Percentiles rank a stretch among this genome's conserved stretches.
These are phyloP conservation scores for Botia kubotai DNA, from an alignment of 2,797 vertebrate species.

Conservation along the genomic window DNA sequence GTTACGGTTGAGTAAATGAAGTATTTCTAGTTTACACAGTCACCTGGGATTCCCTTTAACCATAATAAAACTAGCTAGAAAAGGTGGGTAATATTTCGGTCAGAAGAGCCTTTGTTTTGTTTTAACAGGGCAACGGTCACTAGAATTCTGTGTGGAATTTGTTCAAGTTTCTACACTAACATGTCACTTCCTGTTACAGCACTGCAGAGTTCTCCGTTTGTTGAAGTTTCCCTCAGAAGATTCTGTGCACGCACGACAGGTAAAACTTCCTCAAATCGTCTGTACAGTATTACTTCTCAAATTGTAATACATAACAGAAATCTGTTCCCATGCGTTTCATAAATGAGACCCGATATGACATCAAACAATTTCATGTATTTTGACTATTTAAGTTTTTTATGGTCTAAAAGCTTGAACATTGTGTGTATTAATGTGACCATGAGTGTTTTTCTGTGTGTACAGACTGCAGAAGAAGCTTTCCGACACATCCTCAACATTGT, in stretches of 20 bases:
- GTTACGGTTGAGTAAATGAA: no score
- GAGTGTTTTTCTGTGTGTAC: conserved; percentile 62
- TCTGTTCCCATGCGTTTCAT: no score
- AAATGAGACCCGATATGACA: no score
- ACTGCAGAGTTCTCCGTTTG: conserved; percentile 91
- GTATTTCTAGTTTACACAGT: background rate
- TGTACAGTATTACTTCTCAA: background rate
- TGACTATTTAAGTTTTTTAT: no score
- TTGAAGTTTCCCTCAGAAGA: conserved; percentile 88
- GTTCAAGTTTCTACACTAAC: background rate
- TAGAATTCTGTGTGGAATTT: background rate
- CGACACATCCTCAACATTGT: conserved; percentile 94
- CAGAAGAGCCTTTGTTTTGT: no score
- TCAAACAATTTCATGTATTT: no score
- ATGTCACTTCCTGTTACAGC: conserved; percentile 70
- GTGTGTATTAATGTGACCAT: no score
- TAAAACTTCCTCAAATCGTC: conserved; percentile 52
- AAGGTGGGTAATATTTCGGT: background rate
- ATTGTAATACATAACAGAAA: background rate
- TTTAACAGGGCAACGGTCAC: no score
- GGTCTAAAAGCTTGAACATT: no score
- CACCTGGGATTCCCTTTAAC: background rate
- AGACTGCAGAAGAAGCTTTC: conserved; percentile 91
- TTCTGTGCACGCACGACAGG: conserved; percentile 80
- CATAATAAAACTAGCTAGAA: background rate